Evolutionary conservation across 2,888 invertebrate genomes (phyloP), one percentile per base, ranked within the genome.

Genomic region (Ochropleura plecta): DNA sequence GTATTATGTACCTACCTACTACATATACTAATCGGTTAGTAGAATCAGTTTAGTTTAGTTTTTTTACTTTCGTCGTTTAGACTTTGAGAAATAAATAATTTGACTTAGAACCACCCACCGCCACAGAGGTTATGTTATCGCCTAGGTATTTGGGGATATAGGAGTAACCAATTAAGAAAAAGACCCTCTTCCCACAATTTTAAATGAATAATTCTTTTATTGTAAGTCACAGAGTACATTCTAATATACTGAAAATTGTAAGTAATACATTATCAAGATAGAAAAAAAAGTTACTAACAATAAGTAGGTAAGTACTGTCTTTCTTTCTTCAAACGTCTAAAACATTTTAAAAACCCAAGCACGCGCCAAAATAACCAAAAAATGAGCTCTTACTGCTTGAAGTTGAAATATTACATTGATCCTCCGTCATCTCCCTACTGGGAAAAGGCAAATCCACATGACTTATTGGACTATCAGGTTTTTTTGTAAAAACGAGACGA

Each of bases 401-500:
- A 44, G 14, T 44, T 44, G n/a, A 62, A 20, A n/a, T 46, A 44
- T 4, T 8, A 44, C 16, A 16, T 30, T 5, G 8, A 59, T 30
- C 40, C 16, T 0, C 16, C 16, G 59, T 16, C 30, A 16, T 40
- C 8, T 1, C 57, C 16, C 9, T 59, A 8, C 40, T 59, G 59
- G 40, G 4, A 4, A 9, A 40, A 16, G 16, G 16, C 57, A 4
- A 14, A 7, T 57, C 16, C 8, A 0, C 30, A 16, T 30, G 57
- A 30, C 30, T 62, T 62, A 62, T 7, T 62, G 12, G 12, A 51
- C 16, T 76, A 30, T 53, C 64, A 18, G 72, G 14, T 53, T 95
- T 95, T 81, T 96, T 97, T 77, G 96, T 96, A 92, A 99, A 98
- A 84, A 97, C 97, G 73, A 99, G 96, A 84, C 98, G 96, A 88